phyloP scores from a whole-genome alignment of 2,888 invertebrate genomes.

The Salticus scenicus region DNA sequence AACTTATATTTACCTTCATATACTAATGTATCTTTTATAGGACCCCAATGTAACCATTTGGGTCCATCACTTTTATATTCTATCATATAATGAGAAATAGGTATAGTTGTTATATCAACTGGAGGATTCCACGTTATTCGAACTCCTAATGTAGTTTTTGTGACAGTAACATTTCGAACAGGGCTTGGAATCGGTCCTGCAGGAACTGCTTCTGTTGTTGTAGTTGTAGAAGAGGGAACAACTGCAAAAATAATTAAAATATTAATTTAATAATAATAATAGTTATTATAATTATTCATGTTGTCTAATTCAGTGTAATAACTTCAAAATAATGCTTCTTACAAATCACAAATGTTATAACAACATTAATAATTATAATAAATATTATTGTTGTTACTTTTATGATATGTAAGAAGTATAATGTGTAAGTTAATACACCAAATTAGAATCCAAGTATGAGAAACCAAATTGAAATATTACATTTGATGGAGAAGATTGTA shows the following conservation, averaged over 20 bases:
- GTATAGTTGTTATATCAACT: conserved; percentile 81
- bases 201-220: conserved; percentile 71
- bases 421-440: too few relatives aligned
- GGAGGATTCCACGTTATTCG: conserved; percentile 92
- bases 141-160: conserved; percentile 91
- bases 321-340: too few relatives aligned
- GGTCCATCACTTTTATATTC: conserved; percentile 84
- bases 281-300: too few relatives aligned
- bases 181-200: conserved; percentile 93
- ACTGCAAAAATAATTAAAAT: conserved; percentile 33
- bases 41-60: conserved; percentile 70
- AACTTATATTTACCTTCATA: conserved; percentile 85
- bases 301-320: too few relatives aligned
- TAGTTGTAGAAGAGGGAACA: conserved; percentile 63
- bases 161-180: conserved; percentile 91
- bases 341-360: too few relatives aligned
- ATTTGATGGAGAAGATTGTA: too few relatives aligned
- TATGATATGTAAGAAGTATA: too few relatives aligned
- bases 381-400: too few relatives aligned
- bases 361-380: too few relatives aligned
- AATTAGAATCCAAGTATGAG: too few relatives aligned
- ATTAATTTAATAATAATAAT: neutral
- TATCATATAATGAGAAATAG: conserved; percentile 90
- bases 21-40: conserved; percentile 83
- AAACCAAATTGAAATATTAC: too few relatives aligned